Evolutionary conservation across 2,113 vertebrate genomes (phyloP).

Genomic region (Xiphorhynchus elegans): DNA sequence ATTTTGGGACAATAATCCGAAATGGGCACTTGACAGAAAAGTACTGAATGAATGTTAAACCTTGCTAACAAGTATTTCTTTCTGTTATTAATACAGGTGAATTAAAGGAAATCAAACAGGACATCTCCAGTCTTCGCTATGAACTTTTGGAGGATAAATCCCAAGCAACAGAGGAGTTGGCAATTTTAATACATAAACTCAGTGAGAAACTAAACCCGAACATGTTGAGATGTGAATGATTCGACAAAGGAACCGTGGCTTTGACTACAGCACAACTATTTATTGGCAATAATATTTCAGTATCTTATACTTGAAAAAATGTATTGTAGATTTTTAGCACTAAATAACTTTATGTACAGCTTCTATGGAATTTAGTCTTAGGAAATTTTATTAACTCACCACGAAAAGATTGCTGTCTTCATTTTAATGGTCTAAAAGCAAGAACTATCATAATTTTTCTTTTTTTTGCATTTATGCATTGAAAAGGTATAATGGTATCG

Average conservation of each 20-base stretch:
- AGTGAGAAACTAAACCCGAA: constrained; percentile 83
- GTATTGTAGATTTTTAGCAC: constrained; percentile 74
- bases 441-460: not conserved
- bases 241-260: not conserved
- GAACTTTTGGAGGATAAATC: constrained; percentile 90
- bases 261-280: constrained; percentile 75
- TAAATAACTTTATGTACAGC: constrained; percentile 74
- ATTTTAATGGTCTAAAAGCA: constrained; percentile 54
- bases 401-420: constrained; percentile 22
- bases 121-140: constrained; percentile 90
- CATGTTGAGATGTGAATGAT: constrained; percentile 77
- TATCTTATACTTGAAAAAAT: constrained; percentile 80
- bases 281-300: constrained; percentile 83
- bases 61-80: not conserved
- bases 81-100: constrained; percentile 76
- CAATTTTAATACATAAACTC: constrained; percentile 87
- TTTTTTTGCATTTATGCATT: constrained; percentile 33
- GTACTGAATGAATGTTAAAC: not conserved
- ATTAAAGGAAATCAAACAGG: constrained; percentile 92
- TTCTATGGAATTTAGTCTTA: constrained; percentile 68
- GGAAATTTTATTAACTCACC: constrained; percentile 65
- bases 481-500: constrained; percentile 14
- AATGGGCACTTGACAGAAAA: not conserved
- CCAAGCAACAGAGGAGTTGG: constrained; percentile 87
- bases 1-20: not conserved